Conservation (phyloP, 2,113 vertebrate species). For the Bungarus multicinctus region DNA sequence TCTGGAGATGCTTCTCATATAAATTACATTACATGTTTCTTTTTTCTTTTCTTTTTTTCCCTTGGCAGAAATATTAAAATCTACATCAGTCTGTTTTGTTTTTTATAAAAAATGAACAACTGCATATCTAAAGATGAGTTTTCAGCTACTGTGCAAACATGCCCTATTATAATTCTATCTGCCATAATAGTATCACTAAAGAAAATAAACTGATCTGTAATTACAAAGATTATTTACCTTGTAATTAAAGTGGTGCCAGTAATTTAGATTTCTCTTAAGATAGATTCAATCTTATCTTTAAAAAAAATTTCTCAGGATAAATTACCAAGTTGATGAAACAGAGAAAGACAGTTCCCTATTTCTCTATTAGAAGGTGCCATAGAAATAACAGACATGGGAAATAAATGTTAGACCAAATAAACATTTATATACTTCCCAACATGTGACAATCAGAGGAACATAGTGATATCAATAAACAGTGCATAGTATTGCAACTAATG, state of each 20-base stretch:
- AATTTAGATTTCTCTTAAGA: neutral
- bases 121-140: neutral
- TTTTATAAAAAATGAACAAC: neutral
- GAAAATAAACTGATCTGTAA: conserved; percentile 16
- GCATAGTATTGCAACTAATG: neutral
- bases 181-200: conserved; percentile 3
- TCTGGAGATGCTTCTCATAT: neutral
- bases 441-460: neutral
- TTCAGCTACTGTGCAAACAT: neutral
- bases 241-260: conserved; percentile 16
- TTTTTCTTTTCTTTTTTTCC: neutral
- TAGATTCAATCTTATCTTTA: neutral
- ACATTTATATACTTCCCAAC: neutral
- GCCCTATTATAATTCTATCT: neutral
- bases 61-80: neutral
- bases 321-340: neutral
- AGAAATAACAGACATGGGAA: neutral
- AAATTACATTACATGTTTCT: neutral
- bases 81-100: neutral
- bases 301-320: neutral
- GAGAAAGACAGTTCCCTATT: neutral
- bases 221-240: conserved; percentile 9
- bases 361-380: neutral
- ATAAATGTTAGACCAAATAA: neutral
- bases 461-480: neutral